A percentile compares a stretch with the other conserved stretches of the same genome.
Conservation (phyloP, 2,113 vertebrate genomes). For the Gymnogyps californianus region DNA sequence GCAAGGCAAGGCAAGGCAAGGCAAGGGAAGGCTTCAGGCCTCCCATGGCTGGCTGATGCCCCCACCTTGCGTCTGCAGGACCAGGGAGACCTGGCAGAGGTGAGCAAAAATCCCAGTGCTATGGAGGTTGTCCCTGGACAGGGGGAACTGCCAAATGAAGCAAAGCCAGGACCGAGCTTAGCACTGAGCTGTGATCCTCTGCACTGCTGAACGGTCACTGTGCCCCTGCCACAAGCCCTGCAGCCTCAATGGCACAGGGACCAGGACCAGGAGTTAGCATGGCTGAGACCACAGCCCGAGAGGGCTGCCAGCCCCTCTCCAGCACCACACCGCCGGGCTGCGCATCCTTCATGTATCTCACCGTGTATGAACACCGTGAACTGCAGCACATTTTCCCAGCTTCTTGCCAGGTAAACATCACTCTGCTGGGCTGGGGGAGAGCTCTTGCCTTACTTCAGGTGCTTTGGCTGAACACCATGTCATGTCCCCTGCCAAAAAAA, state of each 20-base stretch:
- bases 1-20: neutral
- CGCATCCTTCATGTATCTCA: accelerated
- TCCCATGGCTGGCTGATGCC: neutral
- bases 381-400: neutral
- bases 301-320: accelerated
- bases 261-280: neutral
- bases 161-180: neutral
- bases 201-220: accelerated
- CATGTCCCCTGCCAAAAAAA: neutral
- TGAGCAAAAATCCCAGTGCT: neutral
- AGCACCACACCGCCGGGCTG: too few relatives aligned
- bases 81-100: neutral
- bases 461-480: neutral
- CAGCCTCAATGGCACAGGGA: accelerated
- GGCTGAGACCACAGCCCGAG: neutral
- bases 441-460: neutral
- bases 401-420: neutral
- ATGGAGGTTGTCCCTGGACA: accelerated
- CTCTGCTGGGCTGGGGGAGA: neutral
- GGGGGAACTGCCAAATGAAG: accelerated
- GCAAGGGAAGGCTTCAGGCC: neutral
- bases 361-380: accelerated
- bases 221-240: neutral
- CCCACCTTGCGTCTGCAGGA: neutral
- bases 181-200: accelerated